Evolutionary conservation across 2,113 vertebrate genomes (phyloP).

Genomic region (Ictalurus furcatus): DNA sequence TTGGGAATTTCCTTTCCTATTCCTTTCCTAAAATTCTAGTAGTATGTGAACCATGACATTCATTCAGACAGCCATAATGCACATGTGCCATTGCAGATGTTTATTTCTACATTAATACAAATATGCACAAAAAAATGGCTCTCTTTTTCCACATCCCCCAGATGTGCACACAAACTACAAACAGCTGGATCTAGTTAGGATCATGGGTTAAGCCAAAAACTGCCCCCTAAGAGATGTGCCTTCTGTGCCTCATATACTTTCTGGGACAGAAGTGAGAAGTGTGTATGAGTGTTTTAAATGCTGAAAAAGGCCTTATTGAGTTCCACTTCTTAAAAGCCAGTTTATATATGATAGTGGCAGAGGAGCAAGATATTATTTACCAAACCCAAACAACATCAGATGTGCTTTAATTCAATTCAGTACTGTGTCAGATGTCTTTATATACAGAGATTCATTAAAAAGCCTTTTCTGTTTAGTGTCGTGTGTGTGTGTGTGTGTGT

Average conservation of each 20-base stretch:
- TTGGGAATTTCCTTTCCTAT: background rate
- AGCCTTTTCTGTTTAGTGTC: background rate
- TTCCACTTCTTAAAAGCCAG: background rate
- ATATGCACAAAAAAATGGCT: background rate
- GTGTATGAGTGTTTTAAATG: constrained; percentile 1
- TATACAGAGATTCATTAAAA: background rate
- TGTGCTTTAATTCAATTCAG: background rate
- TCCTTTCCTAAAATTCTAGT: background rate
- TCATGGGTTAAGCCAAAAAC: constrained; percentile 45
- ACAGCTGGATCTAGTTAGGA: constrained; percentile 48
- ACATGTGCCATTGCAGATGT: background rate
- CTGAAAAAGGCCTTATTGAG: constrained; percentile 18
- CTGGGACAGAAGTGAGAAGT: background rate
- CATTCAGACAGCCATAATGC: background rate
- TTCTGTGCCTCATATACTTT: constrained; percentile 35
- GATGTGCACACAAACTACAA: constrained; percentile 49
- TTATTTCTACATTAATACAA: background rate
- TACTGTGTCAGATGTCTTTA: background rate
- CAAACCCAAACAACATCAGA: constrained; percentile 8
- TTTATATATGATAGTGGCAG: constrained; percentile 23
- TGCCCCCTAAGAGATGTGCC: constrained; percentile 29
- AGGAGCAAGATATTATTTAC: constrained; percentile 22
- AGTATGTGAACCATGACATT: background rate
- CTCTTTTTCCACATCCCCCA: background rate
- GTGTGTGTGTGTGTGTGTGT: constrained; percentile 2